phyloP scores from a whole-genome alignment of 2,113 vertebrate species.

The Equus przewalskii region DNA sequence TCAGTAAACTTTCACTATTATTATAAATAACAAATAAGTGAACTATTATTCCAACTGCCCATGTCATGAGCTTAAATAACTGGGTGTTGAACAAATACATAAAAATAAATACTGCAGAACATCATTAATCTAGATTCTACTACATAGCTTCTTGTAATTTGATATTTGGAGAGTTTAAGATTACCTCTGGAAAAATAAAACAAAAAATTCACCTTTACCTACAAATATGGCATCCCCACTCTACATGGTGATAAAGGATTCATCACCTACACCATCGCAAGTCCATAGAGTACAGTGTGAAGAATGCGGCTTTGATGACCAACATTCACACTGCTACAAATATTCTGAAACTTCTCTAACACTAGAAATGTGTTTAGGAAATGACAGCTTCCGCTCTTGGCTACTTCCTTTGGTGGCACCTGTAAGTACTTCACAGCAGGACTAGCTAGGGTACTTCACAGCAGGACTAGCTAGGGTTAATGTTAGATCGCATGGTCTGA shows the following conservation, averaged over 20 bases:
- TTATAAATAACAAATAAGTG: neutral
- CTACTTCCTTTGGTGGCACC: neutral
- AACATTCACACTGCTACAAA: neutral
- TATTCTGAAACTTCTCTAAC: neutral
- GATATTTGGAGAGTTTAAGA: constrained; percentile 19
- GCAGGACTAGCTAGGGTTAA: neutral
- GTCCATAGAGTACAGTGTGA: neutral
- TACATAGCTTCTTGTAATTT: neutral
- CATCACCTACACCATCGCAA: neutral
- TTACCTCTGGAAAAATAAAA: constrained; percentile 2
- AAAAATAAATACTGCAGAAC: constrained; percentile 44
- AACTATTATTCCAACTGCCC: neutral
- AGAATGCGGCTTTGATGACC: neutral
- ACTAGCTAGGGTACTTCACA: neutral
- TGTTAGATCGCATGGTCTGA: neutral
- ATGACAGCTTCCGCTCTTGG: neutral
- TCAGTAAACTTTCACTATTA: neutral
- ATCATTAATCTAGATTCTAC: constrained; percentile 19
- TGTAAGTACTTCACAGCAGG: neutral
- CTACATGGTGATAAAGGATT: neutral
- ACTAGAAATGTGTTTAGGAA: constrained; percentile 1
- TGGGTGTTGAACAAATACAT: neutral
- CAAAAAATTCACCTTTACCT: neutral
- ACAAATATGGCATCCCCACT: neutral
- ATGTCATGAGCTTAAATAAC: constrained; percentile 14